Evolutionary conservation across 2,113 vertebrate genomes (phyloP), one percentile per base, ranked within the genome.

Genomic region (Australoheros scitulus): DNA sequence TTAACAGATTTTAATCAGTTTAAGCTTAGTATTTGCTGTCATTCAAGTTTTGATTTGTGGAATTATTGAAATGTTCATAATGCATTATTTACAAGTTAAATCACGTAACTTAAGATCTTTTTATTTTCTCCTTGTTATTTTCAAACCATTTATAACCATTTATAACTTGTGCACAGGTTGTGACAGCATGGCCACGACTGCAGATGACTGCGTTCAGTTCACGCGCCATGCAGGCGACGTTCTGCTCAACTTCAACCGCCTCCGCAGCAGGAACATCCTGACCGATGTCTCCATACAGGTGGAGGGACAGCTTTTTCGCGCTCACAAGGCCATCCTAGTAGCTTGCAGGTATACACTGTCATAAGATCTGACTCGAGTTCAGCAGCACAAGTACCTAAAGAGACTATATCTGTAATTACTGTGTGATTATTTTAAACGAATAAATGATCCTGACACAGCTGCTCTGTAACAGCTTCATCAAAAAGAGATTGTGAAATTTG

Each of bases 161-260:
- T 77, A 29, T 47, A 32, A 32, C 11, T 43, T 63, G 63, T 65
- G 18, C 36, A 72, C 34, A 82, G 92, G 94, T 93, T 94, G 91
- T 72, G 87, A 95, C 93, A 86, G 91, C 87, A 99, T 99, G 97
- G 97, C 97, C 90, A 96, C 95, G 0, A 94, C 96, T 2, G 95
- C 96, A 88, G 97, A 99, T 91, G 98, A 97, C 94, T 99, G 98
- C 92, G 97, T 99, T 93, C 98, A 98, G 92, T 99, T 99, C 93
- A 99, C 97, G 7, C 97, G 98, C 64, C 98, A 99, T 0, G 97
- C 98, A 0, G 97, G 97, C 0, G 97, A 99, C 0, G 97, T 99
- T 63, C 96, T 99, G 77, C 97, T 99, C 90, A 99, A 99, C 80
- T 97, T 99, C 79, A 98, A 99, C 93, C 96, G 97, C 50, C 97